Conservation (phyloP, 92 coral and sea anemone species). For the Heteractis magnifica region DNA sequence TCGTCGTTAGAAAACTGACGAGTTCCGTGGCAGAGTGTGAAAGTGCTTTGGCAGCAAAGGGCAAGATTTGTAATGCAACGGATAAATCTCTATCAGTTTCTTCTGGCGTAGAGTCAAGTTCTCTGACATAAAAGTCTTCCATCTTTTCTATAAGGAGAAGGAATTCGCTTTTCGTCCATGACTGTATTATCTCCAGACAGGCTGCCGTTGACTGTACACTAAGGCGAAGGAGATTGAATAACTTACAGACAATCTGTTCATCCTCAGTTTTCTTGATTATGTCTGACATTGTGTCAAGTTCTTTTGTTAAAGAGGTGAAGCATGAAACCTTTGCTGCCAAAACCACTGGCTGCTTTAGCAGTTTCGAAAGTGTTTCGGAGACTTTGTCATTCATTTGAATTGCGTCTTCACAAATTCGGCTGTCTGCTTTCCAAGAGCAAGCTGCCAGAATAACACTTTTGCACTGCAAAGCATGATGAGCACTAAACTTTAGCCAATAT, state of each 20-base stretch:
- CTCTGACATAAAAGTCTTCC: no score
- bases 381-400: neutral
- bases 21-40: conserved; percentile 15
- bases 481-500: conserved; percentile 24
- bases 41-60: conserved; percentile 17
- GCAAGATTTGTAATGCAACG: neutral
- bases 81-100: neutral
- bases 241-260: neutral
- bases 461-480: conserved; percentile 40
- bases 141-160: no score
- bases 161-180: no score
- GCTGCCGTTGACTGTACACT: neutral
- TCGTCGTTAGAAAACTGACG: neutral
- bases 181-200: no score
- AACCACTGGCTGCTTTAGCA: neutral
- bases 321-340: neutral
- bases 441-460: conserved; percentile 40
- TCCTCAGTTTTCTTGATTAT: neutral
- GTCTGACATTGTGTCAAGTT: conserved; percentile 5
- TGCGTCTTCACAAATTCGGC: neutral
- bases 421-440: conserved; percentile 20
- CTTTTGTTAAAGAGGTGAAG: neutral
- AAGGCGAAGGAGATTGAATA: conserved; percentile 6
- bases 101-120: neutral
- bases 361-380: neutral